Base-by-base conservation (phyloP, 1,140 invertebrate genomes). In the Drosophila parvula region DNA sequence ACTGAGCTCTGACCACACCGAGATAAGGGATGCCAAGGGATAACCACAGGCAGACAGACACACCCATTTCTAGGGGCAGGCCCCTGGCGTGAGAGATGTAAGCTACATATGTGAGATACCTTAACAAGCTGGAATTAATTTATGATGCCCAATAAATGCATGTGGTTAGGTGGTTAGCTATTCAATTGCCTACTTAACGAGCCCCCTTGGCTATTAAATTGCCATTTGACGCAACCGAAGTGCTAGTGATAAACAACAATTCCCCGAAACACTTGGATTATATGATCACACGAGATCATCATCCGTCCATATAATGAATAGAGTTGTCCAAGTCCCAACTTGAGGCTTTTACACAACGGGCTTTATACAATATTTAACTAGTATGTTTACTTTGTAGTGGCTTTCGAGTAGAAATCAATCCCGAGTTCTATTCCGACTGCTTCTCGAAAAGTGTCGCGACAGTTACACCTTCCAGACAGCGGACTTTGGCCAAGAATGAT, bases 401-500 rank as follows among this genome's bases (percentile, higher is more conserved):
- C 11, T 27, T 18, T 12, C 22, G 16, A 34, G 12, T 6, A 10
- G 11, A 27, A 50, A 28, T 68, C 30, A n/a, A 67, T 34, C 38
- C 18, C 38, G 40, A 22, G 28, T 36, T 51, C 18, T 28, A 47
- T 36, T 34, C 8, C 16, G 36, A 34, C 64, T 64, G 59, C 44
- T 64, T 65, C 61, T 68, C 36, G 45, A 63, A 63, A 43, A 60
- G 9, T 27, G 30, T 44, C 40, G 40, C 60, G 10, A 30, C 64
- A 58, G 30, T 64, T 69, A 55, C 70, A 75, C 44, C 55, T 75
- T 58, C 48, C 12, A 68, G 62, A 75, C 56, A 14, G 28, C 62
- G 73, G 63, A 77, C 74, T 77, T 77, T 77, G 63, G 55, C 22
- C 62, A 74, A 64, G 47, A 62, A 34, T 51, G 45, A 74, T 65